Percentiles rank a stretch among this genome's conserved stretches.
These are phyloP conservation scores for Meandrina meandrites DNA, from an alignment of 92 coral and sea anemone species.

Conservation along the genomic window DNA sequence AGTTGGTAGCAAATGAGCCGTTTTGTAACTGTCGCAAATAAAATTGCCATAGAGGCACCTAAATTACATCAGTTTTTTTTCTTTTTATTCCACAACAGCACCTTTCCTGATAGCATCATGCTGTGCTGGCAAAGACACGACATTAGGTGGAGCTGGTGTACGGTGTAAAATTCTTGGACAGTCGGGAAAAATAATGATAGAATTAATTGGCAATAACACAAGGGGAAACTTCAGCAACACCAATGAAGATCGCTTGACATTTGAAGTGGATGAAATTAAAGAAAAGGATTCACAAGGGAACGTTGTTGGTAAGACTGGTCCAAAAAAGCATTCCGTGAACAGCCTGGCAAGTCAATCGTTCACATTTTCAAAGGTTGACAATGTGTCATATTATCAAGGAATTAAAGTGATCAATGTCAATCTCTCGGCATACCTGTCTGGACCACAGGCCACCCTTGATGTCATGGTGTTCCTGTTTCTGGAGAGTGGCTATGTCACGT, in stretches of 20 bases:
- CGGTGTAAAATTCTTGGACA: constrained; percentile 13
- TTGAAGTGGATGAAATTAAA: constrained; percentile 26
- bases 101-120: neutral
- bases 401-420: constrained; percentile 27
- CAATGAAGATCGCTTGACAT: constrained; percentile 18
- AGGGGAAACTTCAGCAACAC: constrained; percentile 14
- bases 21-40: neutral
- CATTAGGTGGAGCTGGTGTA: neutral
- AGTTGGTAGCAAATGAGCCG: no score
- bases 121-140: constrained; percentile 3
- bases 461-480: constrained; percentile 26
- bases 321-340: constrained; percentile 20
- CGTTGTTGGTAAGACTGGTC: constrained; percentile 31
- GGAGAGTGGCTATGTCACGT: constrained; percentile 22
- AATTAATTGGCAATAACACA: constrained; percentile 5
- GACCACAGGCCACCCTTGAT: constrained; percentile 30
- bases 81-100: neutral
- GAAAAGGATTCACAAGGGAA: constrained; percentile 32
- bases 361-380: constrained; percentile 14
- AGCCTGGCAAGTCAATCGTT: constrained; percentile 21
- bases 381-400: constrained; percentile 20
- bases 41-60: neutral
- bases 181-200: constrained; percentile 36
- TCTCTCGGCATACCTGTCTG: constrained; percentile 12
- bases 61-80: neutral